Base-by-base conservation (phyloP, 2,888 invertebrate genomes). In the Plutella xylostella region DNA sequence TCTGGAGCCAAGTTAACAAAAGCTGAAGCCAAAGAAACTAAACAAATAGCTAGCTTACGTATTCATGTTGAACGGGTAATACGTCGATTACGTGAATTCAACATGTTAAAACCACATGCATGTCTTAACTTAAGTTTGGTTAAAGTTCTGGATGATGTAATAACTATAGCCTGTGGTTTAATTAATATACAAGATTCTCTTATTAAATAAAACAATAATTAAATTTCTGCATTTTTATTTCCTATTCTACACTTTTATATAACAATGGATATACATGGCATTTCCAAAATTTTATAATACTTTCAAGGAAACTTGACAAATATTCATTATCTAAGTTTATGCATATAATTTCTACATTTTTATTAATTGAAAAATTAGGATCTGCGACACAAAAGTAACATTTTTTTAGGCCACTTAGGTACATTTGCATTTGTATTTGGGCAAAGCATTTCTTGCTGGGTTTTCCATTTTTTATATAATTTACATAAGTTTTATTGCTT, bases 391-490 rank as follows among this genome's bases (percentile, higher is more conserved):
- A 54, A 45, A 53, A 54, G 21, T 43, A 50, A 30, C 51, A 30
- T 20, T 43, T 51, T 42, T 55, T 40, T 1, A 38, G 18, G 11
- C 43, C 49, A 25, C 45, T 51, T 28, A 52, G 25, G 6, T 45
- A 52, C 54, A 56, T 56, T 49, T 57, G 57, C 1, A 55, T 1
- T 38, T 57, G 55, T 38, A 57, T 47, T 37, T 55, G 55, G 1
- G 41, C 51, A 49, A 42, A 46, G 43, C n/a, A 56, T 22, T 56
- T 53, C 7, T 52, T 7, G 11, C 45, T 51, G 1, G 48, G 40
- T 42, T 52, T 31, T 0, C 50, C 51, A 52, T 54, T 48, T 14
- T 45, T 28, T 31, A 53, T 35, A 51, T 54, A 53, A 45, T 52
- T 54, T 45, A 35, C 33, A 30, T 39, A 48, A 22, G 49, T 52